Evolutionary conservation across 2,797 vertebrate genomes (phyloP).

Genomic region (Muscicapa striata): DNA sequence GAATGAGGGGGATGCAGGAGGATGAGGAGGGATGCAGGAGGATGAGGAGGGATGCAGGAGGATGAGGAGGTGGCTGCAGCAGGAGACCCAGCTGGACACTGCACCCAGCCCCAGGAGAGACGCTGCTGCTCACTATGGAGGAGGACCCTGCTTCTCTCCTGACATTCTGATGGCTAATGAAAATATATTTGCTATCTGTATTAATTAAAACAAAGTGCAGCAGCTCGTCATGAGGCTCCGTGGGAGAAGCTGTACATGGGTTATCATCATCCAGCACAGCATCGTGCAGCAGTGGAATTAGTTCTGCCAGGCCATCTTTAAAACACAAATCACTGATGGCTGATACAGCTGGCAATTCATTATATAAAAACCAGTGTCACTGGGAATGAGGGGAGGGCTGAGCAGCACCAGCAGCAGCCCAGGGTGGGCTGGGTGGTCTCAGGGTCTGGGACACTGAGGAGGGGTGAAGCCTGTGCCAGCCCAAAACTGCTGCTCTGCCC

Average conservation of each 20-base stretch:
- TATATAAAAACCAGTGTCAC: neutral
- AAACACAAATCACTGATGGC: conserved; percentile 20
- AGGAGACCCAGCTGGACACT: neutral
- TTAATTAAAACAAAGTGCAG: conserved; percentile 67
- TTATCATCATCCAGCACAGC: conserved; percentile 23
- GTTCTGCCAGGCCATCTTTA: conserved; percentile 35
- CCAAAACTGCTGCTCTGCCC: neutral
- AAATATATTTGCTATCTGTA: conserved; percentile 50
- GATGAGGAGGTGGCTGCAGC: neutral
- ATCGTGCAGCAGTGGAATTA: conserved; percentile 14
- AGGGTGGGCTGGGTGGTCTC: neutral
- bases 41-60: neutral
- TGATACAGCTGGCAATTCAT: conserved; percentile 27
- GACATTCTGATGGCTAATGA: conserved; percentile 20
- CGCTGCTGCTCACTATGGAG: neutral
- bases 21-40: rapidly evolving
- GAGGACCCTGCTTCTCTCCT: neutral
- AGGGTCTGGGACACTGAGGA: rapidly evolving
- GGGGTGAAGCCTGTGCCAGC: neutral
- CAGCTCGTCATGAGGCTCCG: neutral
- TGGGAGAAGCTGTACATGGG: conserved; percentile 27
- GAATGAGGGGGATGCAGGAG: rapidly evolving
- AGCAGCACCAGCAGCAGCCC: neutral
- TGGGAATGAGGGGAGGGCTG: neutral
- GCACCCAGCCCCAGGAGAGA: neutral